Conservation (phyloP, 2,113 vertebrate genomes). For the Ramphastos sulfuratus region DNA sequence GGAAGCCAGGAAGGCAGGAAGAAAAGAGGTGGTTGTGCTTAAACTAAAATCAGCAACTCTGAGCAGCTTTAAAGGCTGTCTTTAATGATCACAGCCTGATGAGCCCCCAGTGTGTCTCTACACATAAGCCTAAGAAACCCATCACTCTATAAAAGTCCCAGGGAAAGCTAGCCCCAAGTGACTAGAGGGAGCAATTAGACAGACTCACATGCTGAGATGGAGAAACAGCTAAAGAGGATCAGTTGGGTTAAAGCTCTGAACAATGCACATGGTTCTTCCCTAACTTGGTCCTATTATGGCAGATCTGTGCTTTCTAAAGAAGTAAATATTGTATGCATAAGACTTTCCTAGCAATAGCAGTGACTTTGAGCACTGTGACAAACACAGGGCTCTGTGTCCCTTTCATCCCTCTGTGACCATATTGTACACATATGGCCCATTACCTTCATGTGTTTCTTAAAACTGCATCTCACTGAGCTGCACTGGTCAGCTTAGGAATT, state of each 20-base stretch:
- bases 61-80: neutral
- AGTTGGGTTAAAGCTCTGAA: neutral
- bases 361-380: neutral
- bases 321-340: neutral
- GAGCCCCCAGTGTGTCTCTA: neutral
- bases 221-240: neutral
- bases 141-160: accelerated
- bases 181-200: neutral
- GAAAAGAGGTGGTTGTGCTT: neutral
- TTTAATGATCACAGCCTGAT: neutral
- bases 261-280: neutral
- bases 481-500: neutral
- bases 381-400: neutral
- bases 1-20: neutral
- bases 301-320: neutral
- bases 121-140: neutral
- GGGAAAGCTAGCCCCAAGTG: neutral
- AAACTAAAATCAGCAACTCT: neutral
- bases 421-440: accelerated
- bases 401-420: neutral
- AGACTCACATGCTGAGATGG: neutral
- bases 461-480: neutral
- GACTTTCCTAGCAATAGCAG: neutral
- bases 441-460: neutral
- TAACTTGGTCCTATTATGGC: neutral